A percentile compares a stretch with the other conserved stretches of the same genome.
Conservation (phyloP, 2,797 vertebrate species). For the Helostoma temminkii region DNA sequence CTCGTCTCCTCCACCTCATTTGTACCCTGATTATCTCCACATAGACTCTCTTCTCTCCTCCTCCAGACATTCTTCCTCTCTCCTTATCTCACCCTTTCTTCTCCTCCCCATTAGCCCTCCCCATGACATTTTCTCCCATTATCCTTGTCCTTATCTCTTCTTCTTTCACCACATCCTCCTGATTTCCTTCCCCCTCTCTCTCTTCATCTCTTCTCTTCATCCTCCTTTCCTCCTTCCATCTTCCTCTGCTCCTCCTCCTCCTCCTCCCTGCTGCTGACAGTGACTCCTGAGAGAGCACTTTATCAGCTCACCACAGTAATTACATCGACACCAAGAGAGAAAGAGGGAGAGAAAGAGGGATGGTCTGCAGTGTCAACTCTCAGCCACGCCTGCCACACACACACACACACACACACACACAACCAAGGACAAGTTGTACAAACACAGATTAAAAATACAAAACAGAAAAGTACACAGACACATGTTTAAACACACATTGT, state of each 20-base stretch:
- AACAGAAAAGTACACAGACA: neutral
- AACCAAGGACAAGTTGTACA: constrained; percentile 7
- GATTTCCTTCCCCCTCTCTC: neutral
- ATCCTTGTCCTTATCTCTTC: neutral
- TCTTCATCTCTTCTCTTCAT: neutral
- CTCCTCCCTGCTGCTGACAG: constrained; percentile 7
- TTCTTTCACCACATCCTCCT: neutral
- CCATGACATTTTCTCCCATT: neutral
- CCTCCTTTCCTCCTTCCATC: constrained; percentile 11
- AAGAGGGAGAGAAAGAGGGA: constrained; percentile 10
- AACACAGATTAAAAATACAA: neutral
- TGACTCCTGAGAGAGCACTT: constrained; percentile 57
- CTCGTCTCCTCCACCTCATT: too few species aligned
- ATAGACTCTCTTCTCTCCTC: neutral
- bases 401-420: constrained; percentile 2
- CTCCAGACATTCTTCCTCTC: neutral
- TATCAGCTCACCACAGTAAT: constrained; percentile 63
- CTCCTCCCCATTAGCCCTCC: neutral
- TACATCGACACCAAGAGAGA: constrained; percentile 28
- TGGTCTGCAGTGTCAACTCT: constrained; percentile 40
- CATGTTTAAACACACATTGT: neutral
- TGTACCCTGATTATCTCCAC: neutral
- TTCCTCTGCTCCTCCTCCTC: neutral
- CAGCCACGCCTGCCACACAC: neutral
- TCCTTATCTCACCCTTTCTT: neutral